Base-by-base conservation (phyloP, 1,140 invertebrate species). In the Drosophila paulistorum region DNA sequence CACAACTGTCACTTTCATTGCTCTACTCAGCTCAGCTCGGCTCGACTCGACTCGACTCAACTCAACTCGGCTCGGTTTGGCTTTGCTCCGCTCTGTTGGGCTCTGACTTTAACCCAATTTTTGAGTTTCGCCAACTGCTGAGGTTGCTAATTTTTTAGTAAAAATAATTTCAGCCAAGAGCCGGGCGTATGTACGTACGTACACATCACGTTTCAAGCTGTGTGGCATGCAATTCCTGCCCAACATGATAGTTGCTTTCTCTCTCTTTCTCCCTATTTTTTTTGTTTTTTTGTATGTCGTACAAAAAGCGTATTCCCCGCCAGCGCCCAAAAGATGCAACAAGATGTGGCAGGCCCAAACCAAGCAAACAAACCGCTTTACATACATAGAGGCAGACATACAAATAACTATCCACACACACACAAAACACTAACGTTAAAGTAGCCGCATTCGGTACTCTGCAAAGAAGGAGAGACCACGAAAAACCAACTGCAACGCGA, bases 51-150 rank as follows among this genome's bases (percentile, higher is more conserved):
- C 54, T 62, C 45, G 13, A 10, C 26, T 35, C 58, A 5, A 7
- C 37, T 23, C 14, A n/a, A 9, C 26, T 35, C 45, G 17, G 5
- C 37, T 23, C 14, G 11, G n/a, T 13, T 17, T 13, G 23, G 9
- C 57, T 39, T 11, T 17, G 60, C 20, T 54, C 42, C 37, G 30
- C 51, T 33, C 48, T 45, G 45, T 23, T 65, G 30, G 64, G 41
- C 60, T 45, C 67, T 89, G 84, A 89, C 84, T 89, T 90, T 89
- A 89, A 89, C 84, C 84, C 84, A 89, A 89, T 84, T 62, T 69
- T 75, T 51, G 45, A 51, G 45, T 17, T 64, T 68, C 60, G 67
- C 67, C 85, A 84, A 84, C 77, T 75, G 84, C 81, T 89, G 84
- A 82, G 83, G 83, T 86, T 87, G 83, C 79, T 89, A 84, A 84